Evolutionary conservation across 2,797 vertebrate genomes (phyloP).

Genomic region (Discoglossus pictus): DNA sequence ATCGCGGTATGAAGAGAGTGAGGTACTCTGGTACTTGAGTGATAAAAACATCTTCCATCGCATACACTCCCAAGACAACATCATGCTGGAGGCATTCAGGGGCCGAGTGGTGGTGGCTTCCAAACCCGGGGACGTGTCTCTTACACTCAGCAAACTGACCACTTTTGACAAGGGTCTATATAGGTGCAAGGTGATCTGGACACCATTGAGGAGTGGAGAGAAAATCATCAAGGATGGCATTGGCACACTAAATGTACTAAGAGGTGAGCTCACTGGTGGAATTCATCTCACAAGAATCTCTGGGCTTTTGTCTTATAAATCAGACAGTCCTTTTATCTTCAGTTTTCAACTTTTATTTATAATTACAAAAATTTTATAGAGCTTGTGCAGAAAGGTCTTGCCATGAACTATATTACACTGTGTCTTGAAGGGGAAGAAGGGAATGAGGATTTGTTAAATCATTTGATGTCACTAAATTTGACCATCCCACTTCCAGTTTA

Average conservation of each 20-base stretch:
- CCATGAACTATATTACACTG: too few species aligned
- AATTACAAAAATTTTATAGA: too few species aligned
- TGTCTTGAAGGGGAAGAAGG: too few species aligned
- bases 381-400: too few species aligned
- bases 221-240: neutral
- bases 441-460: too few species aligned
- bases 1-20: neutral
- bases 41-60: neutral
- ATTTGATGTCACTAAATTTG: too few species aligned
- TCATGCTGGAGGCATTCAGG: neutral
- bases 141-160: conserved; percentile 3
- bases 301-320: too few species aligned
- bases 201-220: neutral
- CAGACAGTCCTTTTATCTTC: too few species aligned
- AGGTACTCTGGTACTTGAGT: conserved; percentile 4
- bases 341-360: too few species aligned
- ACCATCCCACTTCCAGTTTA: too few species aligned
- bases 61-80: neutral
- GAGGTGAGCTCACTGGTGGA: conserved; percentile 18
- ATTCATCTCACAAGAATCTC: too few species aligned
- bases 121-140: conserved; percentile 18
- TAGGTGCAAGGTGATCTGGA: conserved; percentile 27
- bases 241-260: neutral
- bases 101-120: neutral
- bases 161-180: neutral